Percentiles rank a stretch among this genome's conserved stretches.
These are phyloP conservation scores for Aplodontia rufa DNA, from an alignment of 2,113 vertebrate genomes.

Conservation along the genomic window DNA sequence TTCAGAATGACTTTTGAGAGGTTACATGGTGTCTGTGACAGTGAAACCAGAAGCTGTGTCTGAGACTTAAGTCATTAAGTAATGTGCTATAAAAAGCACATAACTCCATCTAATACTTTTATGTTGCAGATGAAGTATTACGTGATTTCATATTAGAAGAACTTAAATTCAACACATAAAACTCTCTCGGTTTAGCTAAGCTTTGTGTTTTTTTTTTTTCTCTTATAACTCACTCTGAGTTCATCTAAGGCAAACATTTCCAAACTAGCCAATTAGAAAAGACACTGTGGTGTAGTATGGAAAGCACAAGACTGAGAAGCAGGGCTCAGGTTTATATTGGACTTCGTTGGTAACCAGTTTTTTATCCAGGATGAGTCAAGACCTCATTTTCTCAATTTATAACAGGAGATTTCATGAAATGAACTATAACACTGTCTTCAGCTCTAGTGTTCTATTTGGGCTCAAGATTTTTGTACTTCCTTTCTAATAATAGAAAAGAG, in stretches of 20 bases:
- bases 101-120: conserved; percentile 59
- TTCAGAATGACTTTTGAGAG: conserved; percentile 31
- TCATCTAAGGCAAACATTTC: conserved; percentile 36
- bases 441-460: not conserved
- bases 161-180: conserved; percentile 51
- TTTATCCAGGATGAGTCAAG: not conserved
- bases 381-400: not conserved
- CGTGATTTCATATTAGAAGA: conserved; percentile 70
- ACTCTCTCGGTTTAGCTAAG: conserved; percentile 47
- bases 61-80: conserved; percentile 43
- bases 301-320: not conserved
- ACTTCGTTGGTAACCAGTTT: not conserved
- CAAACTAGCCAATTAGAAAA: not conserved
- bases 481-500: not conserved
- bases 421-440: not conserved
- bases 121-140: conserved; percentile 60
- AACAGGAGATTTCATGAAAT: not conserved
- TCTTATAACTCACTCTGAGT: conserved; percentile 43
- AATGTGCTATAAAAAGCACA: conserved; percentile 57
- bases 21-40: not conserved
- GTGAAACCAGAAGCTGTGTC: conserved; percentile 45
- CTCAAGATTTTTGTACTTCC: not conserved
- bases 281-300: not conserved
- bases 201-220: not conserved
- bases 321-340: not conserved